Conservation (phyloP, 2,113 vertebrate genomes). For the Entelurus aequoreus region DNA sequence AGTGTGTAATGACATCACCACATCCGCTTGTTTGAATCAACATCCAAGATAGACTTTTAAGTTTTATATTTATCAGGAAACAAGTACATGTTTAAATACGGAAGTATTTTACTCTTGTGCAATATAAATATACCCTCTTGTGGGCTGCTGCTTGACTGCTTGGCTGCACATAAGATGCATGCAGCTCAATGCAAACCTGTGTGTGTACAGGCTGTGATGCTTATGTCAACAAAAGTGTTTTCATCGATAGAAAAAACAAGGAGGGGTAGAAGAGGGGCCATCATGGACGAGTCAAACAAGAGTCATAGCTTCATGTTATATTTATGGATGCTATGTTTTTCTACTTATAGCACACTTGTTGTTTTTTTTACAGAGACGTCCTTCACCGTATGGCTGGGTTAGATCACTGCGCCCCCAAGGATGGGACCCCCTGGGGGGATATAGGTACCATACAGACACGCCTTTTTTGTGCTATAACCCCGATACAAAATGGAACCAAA, state of each 20-base stretch:
- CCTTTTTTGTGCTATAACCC: slow-evolving; percentile 35
- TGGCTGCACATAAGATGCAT: slow-evolving; percentile 20
- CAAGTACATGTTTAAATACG: not conserved
- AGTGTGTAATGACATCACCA: too few species aligned
- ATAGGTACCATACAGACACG: slow-evolving; percentile 39
- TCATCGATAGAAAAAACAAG: slow-evolving; percentile 10
- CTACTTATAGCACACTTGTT: slow-evolving; percentile 40
- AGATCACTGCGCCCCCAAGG: slow-evolving; percentile 40
- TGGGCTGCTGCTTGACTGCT: slow-evolving; percentile 13
- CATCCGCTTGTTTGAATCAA: too few species aligned
- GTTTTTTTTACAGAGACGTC: slow-evolving; percentile 12
- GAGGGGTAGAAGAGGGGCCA: slow-evolving; percentile 7
- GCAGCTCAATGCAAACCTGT: slow-evolving; percentile 24
- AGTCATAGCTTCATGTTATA: slow-evolving; percentile 65
- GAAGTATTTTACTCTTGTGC: not conserved
- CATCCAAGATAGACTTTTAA: too few species aligned
- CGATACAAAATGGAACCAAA: slow-evolving; percentile 1
- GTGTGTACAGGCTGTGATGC: slow-evolving; percentile 16
- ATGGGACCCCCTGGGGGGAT: slow-evolving; percentile 28
- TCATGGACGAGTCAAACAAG: slow-evolving; percentile 42
- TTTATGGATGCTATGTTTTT: slow-evolving; percentile 44
- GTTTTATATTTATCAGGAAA: not conserved
- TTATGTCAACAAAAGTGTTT: slow-evolving; percentile 17
- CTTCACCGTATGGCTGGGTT: slow-evolving; percentile 45
- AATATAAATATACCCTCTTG: slow-evolving; percentile 5